Evolutionary conservation across 2,113 vertebrate species (phyloP).

Genomic region (Sterrhoptilus dennistouni): DNA sequence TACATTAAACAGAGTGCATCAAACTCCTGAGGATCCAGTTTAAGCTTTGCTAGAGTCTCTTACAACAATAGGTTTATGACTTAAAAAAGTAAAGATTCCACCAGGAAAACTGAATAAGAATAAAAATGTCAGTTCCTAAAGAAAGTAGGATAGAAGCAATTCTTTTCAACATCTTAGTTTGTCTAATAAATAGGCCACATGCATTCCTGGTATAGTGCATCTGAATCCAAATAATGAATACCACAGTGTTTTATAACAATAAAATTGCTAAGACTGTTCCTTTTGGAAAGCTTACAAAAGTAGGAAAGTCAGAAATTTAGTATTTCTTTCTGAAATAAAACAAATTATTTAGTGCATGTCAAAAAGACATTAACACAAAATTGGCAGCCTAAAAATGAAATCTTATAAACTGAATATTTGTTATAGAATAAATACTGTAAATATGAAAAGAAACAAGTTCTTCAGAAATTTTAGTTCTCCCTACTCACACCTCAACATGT

Average conservation of each 20-base stretch:
- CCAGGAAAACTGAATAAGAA: conserved; percentile 47
- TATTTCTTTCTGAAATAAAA: conserved; percentile 10
- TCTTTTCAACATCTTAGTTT: conserved; percentile 34
- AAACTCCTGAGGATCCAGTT: conserved; percentile 59
- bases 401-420: neutral
- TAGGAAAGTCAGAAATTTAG: neutral
- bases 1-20: conserved; percentile 57
- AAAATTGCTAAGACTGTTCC: neutral
- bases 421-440: neutral
- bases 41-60: conserved; percentile 25
- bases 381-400: neutral
- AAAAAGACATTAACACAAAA: neutral
- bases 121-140: conserved; percentile 24
- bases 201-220: neutral
- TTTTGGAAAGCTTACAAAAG: conserved; percentile 27
- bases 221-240: conserved; percentile 24
- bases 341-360: neutral
- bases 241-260: conserved; percentile 13
- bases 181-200: conserved; percentile 54
- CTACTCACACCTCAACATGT: neutral
- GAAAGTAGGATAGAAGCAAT: conserved; percentile 32
- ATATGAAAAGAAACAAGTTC: neutral
- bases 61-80: conserved; percentile 58
- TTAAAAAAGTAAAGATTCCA: conserved; percentile 57
- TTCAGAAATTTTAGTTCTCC: neutral